Base-by-base conservation (phyloP, 2,113 vertebrate species). In the Larimichthys polyactis region DNA sequence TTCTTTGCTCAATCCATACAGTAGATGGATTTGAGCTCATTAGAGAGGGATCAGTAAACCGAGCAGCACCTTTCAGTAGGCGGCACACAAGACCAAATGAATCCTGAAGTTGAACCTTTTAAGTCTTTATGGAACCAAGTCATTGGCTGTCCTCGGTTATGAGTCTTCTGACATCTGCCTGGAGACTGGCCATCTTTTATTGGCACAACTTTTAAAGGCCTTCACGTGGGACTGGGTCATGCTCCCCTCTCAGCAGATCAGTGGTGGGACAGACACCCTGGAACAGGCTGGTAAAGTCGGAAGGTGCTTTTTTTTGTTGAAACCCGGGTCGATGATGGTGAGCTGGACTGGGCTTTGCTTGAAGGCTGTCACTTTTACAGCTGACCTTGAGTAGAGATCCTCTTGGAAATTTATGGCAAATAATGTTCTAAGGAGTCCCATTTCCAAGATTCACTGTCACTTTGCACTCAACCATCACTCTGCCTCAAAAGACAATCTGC, bases 401-500 rank as follows among this genome's bases (percentile, higher is more conserved):
- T 89, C 93, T 91, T 91, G 78, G 94, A 96, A 96, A 97, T 97
- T 97, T 97, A 97, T 95, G 91, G 94, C 93, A 94, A 95, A 94
- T 93, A 94, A 93, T 94, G 93, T 96, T 89, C 93, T 92, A 94
- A 95, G 95, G 96, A 95, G 95, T 94, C 93, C 94, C 93, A 96
- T 97, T 97, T 96, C 94, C 93, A 96, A 96, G 96, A 97, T 97
- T 97, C 95, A 95, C 95, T 96, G 95, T 97, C 96, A 95, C 95
- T 96, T 95, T 95, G 94, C 76, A 82, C 91, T 95, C 95, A 96
- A 92, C 91, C 90, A 96, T 97, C 87, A 72, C 93, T 96, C 95
- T 93, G 93, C 94, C 89, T 95, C 92, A 89, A 93, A 96, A 96
- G 96, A 97, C 96, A 96, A 96, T 96, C 95, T 94, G 94, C 94